Percentiles rank a stretch among this genome's conserved stretches.
Conservation (phyloP, 2,888 invertebrate species). For the Amphipyra tragopoginis region DNA sequence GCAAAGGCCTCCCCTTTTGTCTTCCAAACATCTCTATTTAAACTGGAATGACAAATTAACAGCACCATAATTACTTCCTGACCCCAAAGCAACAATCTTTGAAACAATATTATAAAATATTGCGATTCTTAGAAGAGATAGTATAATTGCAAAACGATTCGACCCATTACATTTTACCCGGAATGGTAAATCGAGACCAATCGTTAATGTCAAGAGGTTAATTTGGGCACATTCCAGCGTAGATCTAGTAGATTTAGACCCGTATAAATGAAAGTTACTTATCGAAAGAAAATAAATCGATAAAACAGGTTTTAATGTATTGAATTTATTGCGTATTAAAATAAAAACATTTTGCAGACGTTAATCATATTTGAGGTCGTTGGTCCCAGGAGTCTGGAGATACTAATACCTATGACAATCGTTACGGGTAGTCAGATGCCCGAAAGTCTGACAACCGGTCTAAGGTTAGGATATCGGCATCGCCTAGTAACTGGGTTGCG, state of each 20-base stretch:
- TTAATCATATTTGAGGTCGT: no score
- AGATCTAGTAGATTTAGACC: constrained; percentile 35
- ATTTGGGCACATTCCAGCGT: constrained; percentile 45
- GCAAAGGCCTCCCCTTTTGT: no score
- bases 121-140: constrained; percentile 25
- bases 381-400: no score
- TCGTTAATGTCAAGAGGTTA: constrained; percentile 56
- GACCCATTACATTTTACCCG: constrained; percentile 39
- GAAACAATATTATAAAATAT: constrained; percentile 18
- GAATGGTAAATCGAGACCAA: constrained; percentile 33
- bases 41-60: constrained; percentile 5
- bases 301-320: constrained; percentile 6
- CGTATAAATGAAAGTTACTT: constrained; percentile 27
- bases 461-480: no score
- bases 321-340: constrained; percentile 3
- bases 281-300: constrained; percentile 2
- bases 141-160: constrained; percentile 30
- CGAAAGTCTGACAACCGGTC: no score
- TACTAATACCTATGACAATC: no score
- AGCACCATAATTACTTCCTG: constrained; percentile 17
- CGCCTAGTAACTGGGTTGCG: no score
- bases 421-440: no score
- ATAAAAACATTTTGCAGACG: not conserved
- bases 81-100: constrained; percentile 8
- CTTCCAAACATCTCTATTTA: no score